Conservation (phyloP, 2,113 vertebrate genomes). For the Picathartes gymnocephalus region DNA sequence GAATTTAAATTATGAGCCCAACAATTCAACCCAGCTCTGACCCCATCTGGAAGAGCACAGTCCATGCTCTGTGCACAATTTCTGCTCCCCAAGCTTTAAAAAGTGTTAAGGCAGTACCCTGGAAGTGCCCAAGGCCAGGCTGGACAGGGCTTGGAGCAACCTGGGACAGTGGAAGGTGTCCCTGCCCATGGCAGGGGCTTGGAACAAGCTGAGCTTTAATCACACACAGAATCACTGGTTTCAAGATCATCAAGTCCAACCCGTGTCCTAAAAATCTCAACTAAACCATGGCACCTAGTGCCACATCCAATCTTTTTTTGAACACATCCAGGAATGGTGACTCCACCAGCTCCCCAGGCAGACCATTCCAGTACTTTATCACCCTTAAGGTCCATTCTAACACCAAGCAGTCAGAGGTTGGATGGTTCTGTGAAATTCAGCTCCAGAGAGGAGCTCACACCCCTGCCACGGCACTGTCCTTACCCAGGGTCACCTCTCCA, state of each 20-base stretch:
- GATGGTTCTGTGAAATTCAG: neutral
- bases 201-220: neutral
- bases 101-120: neutral
- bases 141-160: neutral
- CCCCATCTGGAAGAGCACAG: neutral
- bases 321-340: too few species aligned
- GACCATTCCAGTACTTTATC: too few species aligned
- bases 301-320: too few species aligned
- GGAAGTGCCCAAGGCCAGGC: neutral
- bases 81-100: neutral
- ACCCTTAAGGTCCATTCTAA: neutral
- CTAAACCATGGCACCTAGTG: too few species aligned
- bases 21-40: neutral
- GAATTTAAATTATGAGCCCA: neutral
- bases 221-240: too few species aligned
- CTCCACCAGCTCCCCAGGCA: too few species aligned
- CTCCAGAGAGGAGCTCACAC: neutral
- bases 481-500: neutral
- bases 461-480: rapidly evolving
- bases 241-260: too few species aligned
- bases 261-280: too few species aligned
- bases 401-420: neutral
- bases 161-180: neutral
- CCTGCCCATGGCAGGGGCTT: neutral
- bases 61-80: rapidly evolving